phyloP scores from a whole-genome alignment of 1,140 invertebrate genomes.

The Bombus impatiens region DNA sequence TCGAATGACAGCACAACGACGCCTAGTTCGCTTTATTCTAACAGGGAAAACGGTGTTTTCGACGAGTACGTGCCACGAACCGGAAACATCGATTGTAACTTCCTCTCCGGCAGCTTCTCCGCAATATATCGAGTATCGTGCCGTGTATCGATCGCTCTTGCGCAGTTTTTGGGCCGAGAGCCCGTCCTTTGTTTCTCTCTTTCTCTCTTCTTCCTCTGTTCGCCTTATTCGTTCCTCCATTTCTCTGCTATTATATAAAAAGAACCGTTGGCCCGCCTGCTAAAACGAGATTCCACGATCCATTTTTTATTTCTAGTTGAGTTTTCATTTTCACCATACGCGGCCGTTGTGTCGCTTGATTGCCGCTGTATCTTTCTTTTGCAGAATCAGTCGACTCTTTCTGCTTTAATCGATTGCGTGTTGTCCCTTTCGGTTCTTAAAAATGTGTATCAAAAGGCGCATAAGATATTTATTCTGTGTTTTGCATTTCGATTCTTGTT shows the following conservation, averaged over 20 bases:
- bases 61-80: slow-evolving; percentile 28
- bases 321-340: not conserved
- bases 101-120: slow-evolving; percentile 44
- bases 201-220: not conserved
- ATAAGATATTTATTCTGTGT: too few species aligned
- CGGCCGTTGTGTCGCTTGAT: not conserved
- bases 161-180: slow-evolving; percentile 45
- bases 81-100: slow-evolving; percentile 56
- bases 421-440: not conserved
- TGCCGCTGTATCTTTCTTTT: not conserved
- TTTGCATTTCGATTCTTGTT: not conserved
- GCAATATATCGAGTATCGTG: slow-evolving; percentile 57
- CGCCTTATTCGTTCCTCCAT: not conserved
- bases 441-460: not conserved
- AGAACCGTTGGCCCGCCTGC: not conserved
- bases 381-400: not conserved
- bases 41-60: not conserved
- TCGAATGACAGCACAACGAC: not conserved
- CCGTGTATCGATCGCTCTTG: slow-evolving; percentile 56
- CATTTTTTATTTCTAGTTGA: not conserved
- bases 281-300: not conserved
- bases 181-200: slow-evolving; percentile 46
- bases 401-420: not conserved
- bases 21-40: not conserved
- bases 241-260: slow-evolving; percentile 6